These are phyloP conservation scores for Chaetophractus vellerosus DNA, from an alignment of 2,797 vertebrate genomes.

Conservation along the genomic window DNA sequence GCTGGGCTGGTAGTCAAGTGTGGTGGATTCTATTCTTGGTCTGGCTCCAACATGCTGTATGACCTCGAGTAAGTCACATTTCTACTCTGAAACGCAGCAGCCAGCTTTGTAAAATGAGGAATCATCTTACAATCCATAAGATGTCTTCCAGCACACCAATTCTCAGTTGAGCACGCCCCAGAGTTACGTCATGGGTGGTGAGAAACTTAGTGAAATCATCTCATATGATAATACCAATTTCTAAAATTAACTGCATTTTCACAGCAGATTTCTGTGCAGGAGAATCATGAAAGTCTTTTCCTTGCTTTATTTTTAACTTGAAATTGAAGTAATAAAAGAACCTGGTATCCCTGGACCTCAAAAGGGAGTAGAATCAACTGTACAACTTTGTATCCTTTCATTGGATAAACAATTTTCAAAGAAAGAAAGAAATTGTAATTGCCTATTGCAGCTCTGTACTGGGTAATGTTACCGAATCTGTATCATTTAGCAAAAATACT, in stretches of 20 bases:
- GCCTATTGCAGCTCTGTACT: slow-evolving; percentile 81
- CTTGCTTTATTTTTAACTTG: slow-evolving; percentile 48
- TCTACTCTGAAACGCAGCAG: not conserved
- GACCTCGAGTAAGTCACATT: not conserved
- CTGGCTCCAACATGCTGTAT: not conserved
- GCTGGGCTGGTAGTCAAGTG: not conserved
- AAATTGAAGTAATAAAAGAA: slow-evolving; percentile 1
- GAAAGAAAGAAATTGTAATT: slow-evolving; percentile 80
- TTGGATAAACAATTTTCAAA: slow-evolving; percentile 70
- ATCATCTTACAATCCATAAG: not conserved
- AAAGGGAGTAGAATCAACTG: slow-evolving; percentile 52
- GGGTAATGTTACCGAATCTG: slow-evolving; percentile 85
- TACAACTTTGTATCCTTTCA: slow-evolving; percentile 18
- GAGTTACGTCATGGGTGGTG: not conserved
- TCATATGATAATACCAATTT: slow-evolving; percentile 16
- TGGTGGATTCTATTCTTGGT: not conserved
- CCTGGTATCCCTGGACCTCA: slow-evolving; percentile 33
- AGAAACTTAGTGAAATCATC: not conserved
- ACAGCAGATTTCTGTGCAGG: not conserved
- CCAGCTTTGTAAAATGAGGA: not conserved
- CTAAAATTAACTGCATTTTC: slow-evolving; percentile 5
- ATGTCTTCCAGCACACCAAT: not conserved
- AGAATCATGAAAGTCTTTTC: not conserved
- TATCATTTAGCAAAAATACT: slow-evolving; percentile 83
- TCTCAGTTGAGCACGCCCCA: not conserved